Percentiles rank a stretch among this genome's conserved stretches.
Conservation (phyloP, 2,113 vertebrate species). For the Podarcis cretensis region DNA sequence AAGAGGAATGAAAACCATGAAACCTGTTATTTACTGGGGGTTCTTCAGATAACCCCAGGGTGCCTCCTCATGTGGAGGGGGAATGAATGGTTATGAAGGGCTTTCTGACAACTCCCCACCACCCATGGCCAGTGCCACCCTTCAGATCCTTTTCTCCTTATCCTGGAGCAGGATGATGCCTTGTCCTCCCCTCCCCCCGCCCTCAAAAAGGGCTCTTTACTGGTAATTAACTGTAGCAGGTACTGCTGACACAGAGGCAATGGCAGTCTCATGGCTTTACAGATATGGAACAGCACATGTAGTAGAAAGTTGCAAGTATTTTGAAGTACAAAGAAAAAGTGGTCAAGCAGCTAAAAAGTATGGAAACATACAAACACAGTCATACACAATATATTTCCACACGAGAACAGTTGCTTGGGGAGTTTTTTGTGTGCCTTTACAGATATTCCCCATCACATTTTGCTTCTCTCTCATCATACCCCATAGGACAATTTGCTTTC, state of each 20-base stretch:
- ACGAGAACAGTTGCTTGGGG: not conserved
- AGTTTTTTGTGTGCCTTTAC: not conserved
- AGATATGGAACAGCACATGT: not conserved
- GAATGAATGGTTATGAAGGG: no score
- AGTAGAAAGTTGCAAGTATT: not conserved
- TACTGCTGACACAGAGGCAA: not conserved
- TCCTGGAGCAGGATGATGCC: not conserved
- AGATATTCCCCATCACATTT: not conserved
- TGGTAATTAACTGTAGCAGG: not conserved
- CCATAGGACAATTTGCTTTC: not conserved
- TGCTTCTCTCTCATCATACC: not conserved
- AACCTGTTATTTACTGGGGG: not conserved
- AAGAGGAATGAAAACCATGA: not conserved
- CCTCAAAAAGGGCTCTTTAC: not conserved
- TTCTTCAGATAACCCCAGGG: no score
- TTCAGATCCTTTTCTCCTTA: no score
- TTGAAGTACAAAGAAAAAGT: not conserved
- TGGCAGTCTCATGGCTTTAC: not conserved
- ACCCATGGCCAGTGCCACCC: no score
- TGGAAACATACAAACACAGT: not conserved
- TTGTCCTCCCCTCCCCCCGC: no score
- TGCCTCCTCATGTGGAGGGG: no score
- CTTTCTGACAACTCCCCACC: no score
- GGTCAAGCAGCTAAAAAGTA: no score
- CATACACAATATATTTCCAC: not conserved